Percentiles rank a stretch among this genome's conserved stretches.
Evolutionary conservation across 92 coral and sea anemone species (phyloP).

Genomic region (Pocillopora grandis): DNA sequence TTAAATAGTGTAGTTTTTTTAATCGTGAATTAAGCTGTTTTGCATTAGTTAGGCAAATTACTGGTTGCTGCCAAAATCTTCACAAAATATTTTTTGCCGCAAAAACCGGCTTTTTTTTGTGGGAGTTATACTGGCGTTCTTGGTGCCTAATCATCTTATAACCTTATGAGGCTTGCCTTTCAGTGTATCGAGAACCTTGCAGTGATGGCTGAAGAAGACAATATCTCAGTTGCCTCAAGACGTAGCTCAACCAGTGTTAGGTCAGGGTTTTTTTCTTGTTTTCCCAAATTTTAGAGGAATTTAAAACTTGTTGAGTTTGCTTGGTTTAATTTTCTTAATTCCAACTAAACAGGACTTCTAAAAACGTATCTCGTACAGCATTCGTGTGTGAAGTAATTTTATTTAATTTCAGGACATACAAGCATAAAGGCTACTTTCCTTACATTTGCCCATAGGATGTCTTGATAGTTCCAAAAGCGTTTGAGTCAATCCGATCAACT

Average conservation of each 20-base stretch:
- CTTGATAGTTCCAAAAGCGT: too few species aligned
- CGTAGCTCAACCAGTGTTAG: constrained; percentile 84
- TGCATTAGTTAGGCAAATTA: neutral
- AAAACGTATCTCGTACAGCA: too few species aligned
- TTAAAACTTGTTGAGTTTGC: neutral
- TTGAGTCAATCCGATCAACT: too few species aligned
- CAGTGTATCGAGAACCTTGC: constrained; percentile 96
- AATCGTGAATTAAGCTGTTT: neutral
- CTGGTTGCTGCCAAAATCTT: neutral
- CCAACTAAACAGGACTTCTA: too few species aligned
- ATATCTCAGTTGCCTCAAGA: constrained; percentile 77
- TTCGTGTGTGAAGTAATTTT: too few species aligned
- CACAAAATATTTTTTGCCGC: neutral
- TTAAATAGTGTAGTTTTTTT: neutral
- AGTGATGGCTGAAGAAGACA: constrained; percentile 79
- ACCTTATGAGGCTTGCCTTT: constrained; percentile 21
- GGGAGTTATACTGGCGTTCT: neutral
- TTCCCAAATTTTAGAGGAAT: neutral
- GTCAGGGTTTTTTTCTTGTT: constrained; percentile 33
- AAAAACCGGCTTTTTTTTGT: neutral
- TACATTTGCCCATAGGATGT: too few species aligned
- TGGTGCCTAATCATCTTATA: too few species aligned
- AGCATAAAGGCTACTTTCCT: too few species aligned
- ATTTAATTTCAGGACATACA: too few species aligned
- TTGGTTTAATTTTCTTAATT: neutral